Percentiles rank a stretch among this genome's conserved stretches.
Evolutionary conservation across 2,113 vertebrate genomes (phyloP).

Genomic region (Amblyornis subalaris): DNA sequence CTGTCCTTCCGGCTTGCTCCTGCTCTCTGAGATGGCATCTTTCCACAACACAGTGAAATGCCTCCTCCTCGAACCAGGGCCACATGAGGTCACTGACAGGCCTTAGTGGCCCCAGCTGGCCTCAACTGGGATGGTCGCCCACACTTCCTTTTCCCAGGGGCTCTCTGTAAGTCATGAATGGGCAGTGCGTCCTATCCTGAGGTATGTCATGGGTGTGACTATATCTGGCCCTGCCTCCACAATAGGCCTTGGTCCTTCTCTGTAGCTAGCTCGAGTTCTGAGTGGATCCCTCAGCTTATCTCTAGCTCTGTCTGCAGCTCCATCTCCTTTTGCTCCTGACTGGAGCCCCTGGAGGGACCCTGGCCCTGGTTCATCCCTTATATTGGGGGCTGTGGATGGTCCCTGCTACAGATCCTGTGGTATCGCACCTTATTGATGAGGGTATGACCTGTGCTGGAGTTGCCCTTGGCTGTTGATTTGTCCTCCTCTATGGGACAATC

Average conservation of each 20-base stretch:
- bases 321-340: not conserved
- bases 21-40: not conserved
- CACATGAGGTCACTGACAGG: not conserved
- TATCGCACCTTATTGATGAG: not conserved
- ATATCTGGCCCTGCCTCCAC: not conserved
- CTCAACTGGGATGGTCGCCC: not conserved
- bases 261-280: not conserved
- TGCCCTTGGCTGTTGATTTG: not conserved
- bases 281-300: not conserved
- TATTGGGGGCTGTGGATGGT: not conserved
- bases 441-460: not conserved
- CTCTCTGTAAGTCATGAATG: not conserved
- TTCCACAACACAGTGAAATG: not conserved
- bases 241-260: not conserved
- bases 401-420: not conserved
- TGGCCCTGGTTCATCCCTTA: not conserved
- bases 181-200: not conserved
- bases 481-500: not conserved
- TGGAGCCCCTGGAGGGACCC: not conserved
- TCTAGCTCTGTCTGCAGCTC: not conserved
- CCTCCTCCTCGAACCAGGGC: not conserved
- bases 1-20: not conserved
- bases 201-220: not conserved
- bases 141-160: not conserved
- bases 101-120: not conserved